Evolutionary conservation across 2,888 invertebrate species (phyloP), one percentile per base, ranked within the genome.

Genomic region (Oscheius myriophilus): DNA sequence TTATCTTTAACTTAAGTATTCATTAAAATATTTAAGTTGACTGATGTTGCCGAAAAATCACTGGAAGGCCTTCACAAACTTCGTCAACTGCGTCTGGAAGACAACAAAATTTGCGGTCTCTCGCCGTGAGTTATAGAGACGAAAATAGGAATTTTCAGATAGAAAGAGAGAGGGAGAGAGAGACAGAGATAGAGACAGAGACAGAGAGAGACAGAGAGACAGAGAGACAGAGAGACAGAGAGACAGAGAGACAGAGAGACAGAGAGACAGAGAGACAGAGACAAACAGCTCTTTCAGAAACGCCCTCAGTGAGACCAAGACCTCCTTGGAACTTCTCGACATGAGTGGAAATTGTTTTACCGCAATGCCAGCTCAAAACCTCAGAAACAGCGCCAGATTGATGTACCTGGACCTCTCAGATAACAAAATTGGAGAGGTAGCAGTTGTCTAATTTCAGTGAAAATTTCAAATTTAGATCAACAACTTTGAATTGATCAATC

Each of bases 321-420:
- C 59, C 1, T 61, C 67, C 84, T 90, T 95, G 46, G 91, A 91
- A 84, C 90, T 91, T 62, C 90, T 95, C 76, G 93, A 95, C 87
- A 90, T 95, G 59, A 92, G 93, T 18, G 90, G 91, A 87, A 95
- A 95, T 88, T 91, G 91, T 85, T 91, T 95, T 78, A 90, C 91
- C 87, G 91, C 91, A 16, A 89, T 95, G 82, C 94, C 93, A 83
- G 91, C 91, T 82, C 91, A 91, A 82, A 93, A 93, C 87, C 93
- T 95, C 83, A 91, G 92, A 76, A 91, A 91, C 75, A 93, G 93
- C 84, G 90, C 90, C 69, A 91, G 91, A 79, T 89, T 95, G 88
- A 90, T 91, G 54, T 90, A 91, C 72, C 89, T 95, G 33, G 85
- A 93, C 87, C 88, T 95, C 69, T 92, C 92, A 76, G 90, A 90